A percentile compares a stretch with the other conserved stretches of the same genome.
Conservation (phyloP, 1,140 invertebrate genomes). For the Telenomus remus region DNA sequence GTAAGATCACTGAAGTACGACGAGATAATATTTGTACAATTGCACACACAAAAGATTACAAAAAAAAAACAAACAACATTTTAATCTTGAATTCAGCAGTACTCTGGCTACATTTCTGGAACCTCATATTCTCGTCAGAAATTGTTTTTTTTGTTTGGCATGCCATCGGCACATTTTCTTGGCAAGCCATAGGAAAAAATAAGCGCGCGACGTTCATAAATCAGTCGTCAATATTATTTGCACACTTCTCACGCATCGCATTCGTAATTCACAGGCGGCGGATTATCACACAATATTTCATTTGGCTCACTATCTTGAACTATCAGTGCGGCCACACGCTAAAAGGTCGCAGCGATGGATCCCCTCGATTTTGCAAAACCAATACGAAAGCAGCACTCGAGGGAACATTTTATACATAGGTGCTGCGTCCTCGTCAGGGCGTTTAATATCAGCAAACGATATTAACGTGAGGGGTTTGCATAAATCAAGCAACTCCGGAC, state of each 20-base stretch:
- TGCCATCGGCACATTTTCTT: too few species aligned
- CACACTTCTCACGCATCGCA: slow-evolving; percentile 21
- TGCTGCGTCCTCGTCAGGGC: slow-evolving; percentile 26
- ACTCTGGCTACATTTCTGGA: slow-evolving; percentile 25
- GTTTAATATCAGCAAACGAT: slow-evolving; percentile 46
- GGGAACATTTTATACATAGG: slow-evolving; percentile 46
- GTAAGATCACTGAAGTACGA: too few species aligned
- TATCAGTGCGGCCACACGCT: slow-evolving; percentile 30
- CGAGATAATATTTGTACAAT: too few species aligned
- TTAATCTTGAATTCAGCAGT: background rate
- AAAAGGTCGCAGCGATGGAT: slow-evolving; percentile 34
- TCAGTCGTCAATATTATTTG: slow-evolving; percentile 51
- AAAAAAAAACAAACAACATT: too few species aligned
- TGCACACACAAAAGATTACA: too few species aligned
- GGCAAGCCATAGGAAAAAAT: slow-evolving; percentile 8
- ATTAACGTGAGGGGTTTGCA: slow-evolving; percentile 40
- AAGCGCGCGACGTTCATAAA: slow-evolving; percentile 25
- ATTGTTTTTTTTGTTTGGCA: too few species aligned
- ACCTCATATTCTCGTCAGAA: slow-evolving; percentile 9
- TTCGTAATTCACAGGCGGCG: slow-evolving; percentile 28
- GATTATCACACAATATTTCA: slow-evolving; percentile 49
- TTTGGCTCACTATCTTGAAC: slow-evolving; percentile 35
- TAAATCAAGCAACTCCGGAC: slow-evolving; percentile 38
- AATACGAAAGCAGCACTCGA: slow-evolving; percentile 26
- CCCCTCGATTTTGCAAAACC: slow-evolving; percentile 26